Evolutionary conservation across 2,113 vertebrate genomes (phyloP).

Genomic region (Progne subis): DNA sequence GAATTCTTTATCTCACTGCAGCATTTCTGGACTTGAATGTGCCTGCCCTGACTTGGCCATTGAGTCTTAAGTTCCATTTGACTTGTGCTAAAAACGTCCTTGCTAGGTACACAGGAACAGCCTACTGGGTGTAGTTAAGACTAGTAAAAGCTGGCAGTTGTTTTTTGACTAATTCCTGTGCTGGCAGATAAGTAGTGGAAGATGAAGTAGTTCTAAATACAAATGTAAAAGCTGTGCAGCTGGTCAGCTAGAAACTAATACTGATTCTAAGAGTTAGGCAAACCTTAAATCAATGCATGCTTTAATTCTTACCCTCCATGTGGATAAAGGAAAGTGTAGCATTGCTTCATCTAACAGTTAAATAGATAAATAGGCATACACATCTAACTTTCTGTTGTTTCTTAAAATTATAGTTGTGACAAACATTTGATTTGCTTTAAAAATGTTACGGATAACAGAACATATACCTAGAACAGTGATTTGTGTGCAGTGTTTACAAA

Average conservation of each 20-base stretch:
- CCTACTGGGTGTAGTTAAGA: neutral
- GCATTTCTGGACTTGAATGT: slow-evolving; percentile 22
- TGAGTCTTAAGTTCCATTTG: slow-evolving; percentile 19
- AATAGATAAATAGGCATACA: neutral
- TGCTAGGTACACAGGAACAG: neutral
- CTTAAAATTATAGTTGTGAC: neutral
- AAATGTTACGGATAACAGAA: neutral
- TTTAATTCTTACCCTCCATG: neutral
- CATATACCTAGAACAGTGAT: neutral
- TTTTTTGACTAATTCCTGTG: neutral
- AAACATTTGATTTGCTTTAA: neutral
- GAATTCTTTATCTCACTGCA: slow-evolving; percentile 11
- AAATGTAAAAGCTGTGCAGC: neutral
- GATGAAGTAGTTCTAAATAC: neutral
- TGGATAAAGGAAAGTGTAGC: neutral
- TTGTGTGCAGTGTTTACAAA: neutral
- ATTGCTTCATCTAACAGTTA: neutral
- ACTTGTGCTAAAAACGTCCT: neutral
- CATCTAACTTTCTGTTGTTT: neutral
- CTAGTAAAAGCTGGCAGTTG: neutral
- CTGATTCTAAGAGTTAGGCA: neutral
- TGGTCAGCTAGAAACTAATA: slow-evolving; percentile 4
- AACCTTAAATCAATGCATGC: neutral
- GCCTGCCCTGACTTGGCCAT: neutral
- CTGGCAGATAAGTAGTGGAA: neutral